Conservation (phyloP, 1,140 invertebrate genomes). For the Drosophila lacteicornis region DNA sequence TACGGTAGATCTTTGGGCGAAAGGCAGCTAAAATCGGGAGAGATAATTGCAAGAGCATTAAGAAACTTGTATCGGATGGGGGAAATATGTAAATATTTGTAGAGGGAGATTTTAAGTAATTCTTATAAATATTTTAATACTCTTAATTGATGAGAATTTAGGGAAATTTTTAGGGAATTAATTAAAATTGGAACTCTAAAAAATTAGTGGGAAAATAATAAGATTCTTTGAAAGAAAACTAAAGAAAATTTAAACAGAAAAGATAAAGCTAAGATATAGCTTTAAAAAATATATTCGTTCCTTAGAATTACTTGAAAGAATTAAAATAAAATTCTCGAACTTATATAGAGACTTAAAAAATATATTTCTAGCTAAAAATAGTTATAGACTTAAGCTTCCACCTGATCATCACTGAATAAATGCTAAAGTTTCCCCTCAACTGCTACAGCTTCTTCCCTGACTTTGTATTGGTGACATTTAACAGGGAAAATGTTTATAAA, state of each 20-base stretch:
- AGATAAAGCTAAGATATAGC: no score
- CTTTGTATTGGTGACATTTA: constrained; percentile 48
- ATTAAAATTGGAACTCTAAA: background rate
- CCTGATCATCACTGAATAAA: constrained; percentile 24
- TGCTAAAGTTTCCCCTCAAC: background rate
- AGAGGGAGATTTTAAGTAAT: no score
- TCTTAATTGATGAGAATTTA: background rate
- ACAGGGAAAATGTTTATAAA: constrained; percentile 70
- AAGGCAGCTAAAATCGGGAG: constrained; percentile 1
- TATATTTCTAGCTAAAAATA: constrained; percentile 9
- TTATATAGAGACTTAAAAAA: background rate
- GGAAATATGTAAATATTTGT: background rate
- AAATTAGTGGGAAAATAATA: background rate
- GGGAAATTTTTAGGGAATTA: background rate
- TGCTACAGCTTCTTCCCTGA: background rate
- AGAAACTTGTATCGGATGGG: background rate
- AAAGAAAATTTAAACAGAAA: background rate
- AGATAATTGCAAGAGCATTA: constrained; percentile 4
- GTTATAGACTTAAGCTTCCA: background rate
- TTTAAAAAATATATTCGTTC: no score
- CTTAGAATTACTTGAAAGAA: no score
- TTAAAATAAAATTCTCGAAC: background rate
- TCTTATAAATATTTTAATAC: background rate
- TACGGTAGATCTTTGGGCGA: constrained; percentile 16
- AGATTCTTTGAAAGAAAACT: background rate